Base-by-base conservation (phyloP, 1,140 invertebrate genomes). In the Mycetomoellerius zeteki region DNA sequence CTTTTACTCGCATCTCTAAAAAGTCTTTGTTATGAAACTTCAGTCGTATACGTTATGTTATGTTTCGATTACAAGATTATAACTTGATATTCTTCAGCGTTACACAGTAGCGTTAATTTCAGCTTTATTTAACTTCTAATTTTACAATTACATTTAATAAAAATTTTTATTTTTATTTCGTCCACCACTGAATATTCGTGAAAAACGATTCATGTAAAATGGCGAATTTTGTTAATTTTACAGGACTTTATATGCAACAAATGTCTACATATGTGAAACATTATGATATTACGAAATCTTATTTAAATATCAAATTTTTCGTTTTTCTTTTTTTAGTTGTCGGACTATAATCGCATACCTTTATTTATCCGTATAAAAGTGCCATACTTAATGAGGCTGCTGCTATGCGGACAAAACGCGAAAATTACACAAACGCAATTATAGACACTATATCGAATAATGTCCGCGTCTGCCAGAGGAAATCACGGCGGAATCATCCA, bases 381-480 rank as follows among this genome's bases (percentile, higher is more conserved):
- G 54, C 56, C 43, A 73, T 50, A 69, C 65, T 69, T 69, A 84
- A 84, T 75, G 69, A 84, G 65, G 33, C 69, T 47, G 33, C 69
- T 47, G 56, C 54, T 33, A 84, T 75, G 37, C 80, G 69, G 54
- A 84, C 67, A 50, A 43, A 84, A 58, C 80, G 80, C 37, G 80
- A 84, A 84, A 84, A 84, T 84, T 84, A 75, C 69, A 84, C 80
- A 84, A 75, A 75, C 80, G 69, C 56, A 60, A 71, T 84, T 84
- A 84, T 84, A 84, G 69, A 73, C 80, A 73, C 69, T 84, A 84
- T 82, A 82, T 84, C 80, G 54, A 84, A 84, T 84, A 84, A 84
- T 84, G 80, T 84, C 69, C 67, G 37, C 54, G 80, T 84, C 54
- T 27, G 69, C 69, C 80, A 75, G 80, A 84, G 82, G 50, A 85